phyloP scores from a whole-genome alignment of 2,797 vertebrate species.

The Rallus crepitans region DNA sequence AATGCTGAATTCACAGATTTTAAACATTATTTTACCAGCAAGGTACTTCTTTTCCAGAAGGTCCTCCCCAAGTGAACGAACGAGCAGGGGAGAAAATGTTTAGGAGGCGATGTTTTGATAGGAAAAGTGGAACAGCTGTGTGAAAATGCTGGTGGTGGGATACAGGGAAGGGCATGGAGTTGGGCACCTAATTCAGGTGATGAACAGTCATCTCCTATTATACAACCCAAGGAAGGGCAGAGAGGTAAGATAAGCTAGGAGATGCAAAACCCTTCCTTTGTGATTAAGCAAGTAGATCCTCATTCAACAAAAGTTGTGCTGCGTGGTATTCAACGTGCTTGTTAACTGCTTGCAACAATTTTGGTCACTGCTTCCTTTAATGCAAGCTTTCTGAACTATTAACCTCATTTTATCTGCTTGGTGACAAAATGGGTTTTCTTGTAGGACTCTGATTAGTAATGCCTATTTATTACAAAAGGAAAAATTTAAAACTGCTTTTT shows the following conservation, averaged over 20 bases:
- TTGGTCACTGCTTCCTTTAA: not conserved
- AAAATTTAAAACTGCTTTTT: conserved; percentile 57
- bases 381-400: conserved; percentile 35
- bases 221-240: not conserved
- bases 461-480: conserved; percentile 58
- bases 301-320: conserved; percentile 7
- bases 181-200: not conserved
- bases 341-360: conserved; percentile 33
- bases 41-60: conserved; percentile 17
- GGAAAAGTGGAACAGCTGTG: not conserved
- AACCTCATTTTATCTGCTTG: conserved; percentile 32
- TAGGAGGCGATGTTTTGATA: not conserved
- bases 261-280: conserved; percentile 15
- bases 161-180: not conserved
- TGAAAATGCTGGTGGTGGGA: not conserved
- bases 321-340: conserved; percentile 19
- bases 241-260: not conserved
- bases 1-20: not conserved
- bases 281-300: conserved; percentile 26
- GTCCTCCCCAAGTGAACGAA: not conserved
- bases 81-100: not conserved
- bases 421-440: conserved; percentile 38
- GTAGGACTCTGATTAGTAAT: conserved; percentile 23
- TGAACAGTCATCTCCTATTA: not conserved
- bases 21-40: conserved; percentile 41